Percentiles rank a stretch among this genome's conserved stretches.
Conservation (phyloP, 2,113 vertebrate genomes). For the Neofelis nebulosa region DNA sequence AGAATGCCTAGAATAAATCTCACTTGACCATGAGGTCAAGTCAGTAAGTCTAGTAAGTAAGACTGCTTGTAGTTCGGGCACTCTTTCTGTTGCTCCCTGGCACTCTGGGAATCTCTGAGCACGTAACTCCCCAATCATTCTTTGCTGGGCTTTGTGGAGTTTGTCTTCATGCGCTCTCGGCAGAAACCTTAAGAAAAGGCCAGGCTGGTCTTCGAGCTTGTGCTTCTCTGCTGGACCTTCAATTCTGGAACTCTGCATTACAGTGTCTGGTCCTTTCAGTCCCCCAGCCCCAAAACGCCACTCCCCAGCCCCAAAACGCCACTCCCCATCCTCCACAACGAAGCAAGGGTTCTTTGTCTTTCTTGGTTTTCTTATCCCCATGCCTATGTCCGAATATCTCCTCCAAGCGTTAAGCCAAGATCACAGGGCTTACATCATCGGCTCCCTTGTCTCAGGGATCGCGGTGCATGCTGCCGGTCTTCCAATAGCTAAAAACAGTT, state of each 20-base stretch:
- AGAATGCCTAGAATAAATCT: background rate
- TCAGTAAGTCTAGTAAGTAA: background rate
- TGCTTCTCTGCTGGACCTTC: background rate
- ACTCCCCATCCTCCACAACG: background rate
- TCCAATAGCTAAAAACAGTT: conserved; percentile 30
- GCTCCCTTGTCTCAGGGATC: background rate
- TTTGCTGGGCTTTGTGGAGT: background rate
- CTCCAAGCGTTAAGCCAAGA: background rate
- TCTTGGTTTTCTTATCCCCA: background rate
- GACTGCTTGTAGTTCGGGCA: background rate
- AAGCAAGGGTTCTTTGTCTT: background rate
- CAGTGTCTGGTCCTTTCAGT: background rate
- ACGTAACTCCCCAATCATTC: too few species aligned
- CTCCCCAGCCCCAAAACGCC: background rate
- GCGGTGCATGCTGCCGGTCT: background rate
- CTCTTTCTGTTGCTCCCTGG: background rate
- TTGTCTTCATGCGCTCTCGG: background rate
- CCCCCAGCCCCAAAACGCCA: background rate
- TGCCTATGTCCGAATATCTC: background rate
- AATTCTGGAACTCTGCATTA: background rate
- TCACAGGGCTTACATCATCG: background rate
- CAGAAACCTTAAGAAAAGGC: background rate
- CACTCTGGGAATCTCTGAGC: background rate
- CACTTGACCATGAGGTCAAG: background rate
- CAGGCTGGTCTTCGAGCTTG: background rate